Conservation (phyloP, 2,113 vertebrate genomes). For the Gnathonemus longibarbis region DNA sequence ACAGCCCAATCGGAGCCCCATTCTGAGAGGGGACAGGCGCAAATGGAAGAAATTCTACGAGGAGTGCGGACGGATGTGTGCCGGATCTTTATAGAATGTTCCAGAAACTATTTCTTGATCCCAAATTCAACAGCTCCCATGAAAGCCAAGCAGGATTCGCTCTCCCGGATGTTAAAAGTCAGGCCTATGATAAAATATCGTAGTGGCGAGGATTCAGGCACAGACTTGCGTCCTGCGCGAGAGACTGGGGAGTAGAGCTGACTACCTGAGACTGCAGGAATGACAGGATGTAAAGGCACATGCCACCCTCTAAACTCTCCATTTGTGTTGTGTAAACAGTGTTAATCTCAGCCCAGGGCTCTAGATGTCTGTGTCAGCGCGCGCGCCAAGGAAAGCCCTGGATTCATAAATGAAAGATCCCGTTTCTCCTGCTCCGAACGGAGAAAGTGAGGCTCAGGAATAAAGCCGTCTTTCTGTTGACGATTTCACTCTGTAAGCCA, state of each 20-base stretch:
- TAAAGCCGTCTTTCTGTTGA: slow-evolving; percentile 35
- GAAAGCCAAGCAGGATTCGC: neutral
- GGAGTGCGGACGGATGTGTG: neutral
- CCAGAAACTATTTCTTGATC: neutral
- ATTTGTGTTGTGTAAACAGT: slow-evolving; percentile 40
- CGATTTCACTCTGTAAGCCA: slow-evolving; percentile 37
- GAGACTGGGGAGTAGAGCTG: neutral
- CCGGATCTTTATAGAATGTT: neutral
- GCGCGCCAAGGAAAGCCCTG: slow-evolving; percentile 28
- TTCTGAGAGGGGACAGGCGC: no score
- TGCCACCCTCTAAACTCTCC: slow-evolving; percentile 16
- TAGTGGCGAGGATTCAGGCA: neutral
- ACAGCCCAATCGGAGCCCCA: neutral
- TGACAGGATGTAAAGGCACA: slow-evolving; percentile 34
- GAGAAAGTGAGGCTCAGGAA: slow-evolving; percentile 39
- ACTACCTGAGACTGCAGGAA: slow-evolving; percentile 31
- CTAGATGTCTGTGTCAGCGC: slow-evolving; percentile 26
- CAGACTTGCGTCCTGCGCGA: slow-evolving; percentile 14
- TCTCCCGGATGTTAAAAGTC: neutral
- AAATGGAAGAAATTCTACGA: neutral
- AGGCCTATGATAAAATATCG: neutral
- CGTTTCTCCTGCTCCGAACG: slow-evolving; percentile 28
- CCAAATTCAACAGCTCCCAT: neutral
- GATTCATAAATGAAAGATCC: slow-evolving; percentile 34
- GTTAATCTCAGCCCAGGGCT: slow-evolving; percentile 36